These are phyloP conservation scores for Zophobas morio DNA, from an alignment of 1,140 invertebrate species.

Conservation along the genomic window DNA sequence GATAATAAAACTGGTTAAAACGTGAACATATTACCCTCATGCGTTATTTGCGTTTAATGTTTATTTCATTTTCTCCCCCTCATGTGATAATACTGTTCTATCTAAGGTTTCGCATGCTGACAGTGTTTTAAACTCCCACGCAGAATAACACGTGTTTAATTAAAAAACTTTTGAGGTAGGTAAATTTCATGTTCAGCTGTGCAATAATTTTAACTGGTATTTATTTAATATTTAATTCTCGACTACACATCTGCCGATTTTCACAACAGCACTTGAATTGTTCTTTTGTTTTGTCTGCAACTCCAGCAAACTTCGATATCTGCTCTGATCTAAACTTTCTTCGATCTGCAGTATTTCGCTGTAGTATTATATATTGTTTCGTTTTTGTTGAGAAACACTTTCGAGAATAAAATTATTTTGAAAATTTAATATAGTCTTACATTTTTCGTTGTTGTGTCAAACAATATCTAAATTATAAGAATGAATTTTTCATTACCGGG, in stretches of 20 bases:
- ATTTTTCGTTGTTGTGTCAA: background rate
- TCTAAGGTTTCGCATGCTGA: conserved; percentile 8
- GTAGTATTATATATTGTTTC: background rate
- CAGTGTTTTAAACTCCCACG: background rate
- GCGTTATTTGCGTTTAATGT: conserved; percentile 9
- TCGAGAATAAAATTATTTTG: too few species aligned
- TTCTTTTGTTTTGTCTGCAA: conserved; percentile 5
- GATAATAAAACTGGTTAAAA: conserved; percentile 16
- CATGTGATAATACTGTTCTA: conserved; percentile 1
- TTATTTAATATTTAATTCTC: background rate
- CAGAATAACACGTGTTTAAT: conserved; percentile 5
- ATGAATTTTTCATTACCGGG: too few species aligned
- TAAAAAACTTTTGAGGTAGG: background rate
- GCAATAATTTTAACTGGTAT: conserved; percentile 2
- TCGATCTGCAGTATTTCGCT: background rate
- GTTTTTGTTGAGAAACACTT: background rate
- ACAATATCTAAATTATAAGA: too few species aligned
- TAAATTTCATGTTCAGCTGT: background rate
- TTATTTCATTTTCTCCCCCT: background rate
- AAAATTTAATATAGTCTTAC: background rate
- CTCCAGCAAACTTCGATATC: conserved; percentile 13
- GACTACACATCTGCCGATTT: conserved; percentile 5
- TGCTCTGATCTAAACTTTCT: conserved; percentile 3
- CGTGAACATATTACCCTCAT: conserved; percentile 10
- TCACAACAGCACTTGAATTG: background rate